phyloP scores from a whole-genome alignment of 2,113 vertebrate species.

The Zeus faber region DNA sequence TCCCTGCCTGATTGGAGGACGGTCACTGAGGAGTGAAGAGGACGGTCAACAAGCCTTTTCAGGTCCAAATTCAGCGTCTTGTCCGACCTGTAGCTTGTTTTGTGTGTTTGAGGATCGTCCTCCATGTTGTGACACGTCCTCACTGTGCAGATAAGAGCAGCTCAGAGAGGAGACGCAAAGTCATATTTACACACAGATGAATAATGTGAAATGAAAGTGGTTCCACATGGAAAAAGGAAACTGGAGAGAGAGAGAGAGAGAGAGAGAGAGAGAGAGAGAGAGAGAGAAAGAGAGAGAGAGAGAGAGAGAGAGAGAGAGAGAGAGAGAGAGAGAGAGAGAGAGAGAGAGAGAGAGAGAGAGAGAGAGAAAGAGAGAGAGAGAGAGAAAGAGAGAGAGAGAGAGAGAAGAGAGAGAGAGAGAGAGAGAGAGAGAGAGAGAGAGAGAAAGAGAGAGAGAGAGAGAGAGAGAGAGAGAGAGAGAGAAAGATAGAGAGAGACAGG shows the following conservation, averaged over 20 bases:
- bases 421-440: background rate
- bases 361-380: background rate
- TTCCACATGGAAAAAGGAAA: background rate
- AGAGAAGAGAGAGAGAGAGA: background rate
- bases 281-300: background rate
- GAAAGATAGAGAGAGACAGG: background rate
- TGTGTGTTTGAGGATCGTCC: no score
- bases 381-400: background rate
- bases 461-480: conserved; percentile 4
- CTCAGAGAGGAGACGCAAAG: no score
- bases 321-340: background rate
- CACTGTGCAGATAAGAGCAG: no score
- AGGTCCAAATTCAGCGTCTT: no score
- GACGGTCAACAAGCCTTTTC: no score
- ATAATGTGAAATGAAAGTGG: no score
- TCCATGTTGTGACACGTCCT: no score
- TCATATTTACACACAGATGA: no score
- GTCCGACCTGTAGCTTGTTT: no score
- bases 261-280: no score
- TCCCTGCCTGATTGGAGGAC: no score
- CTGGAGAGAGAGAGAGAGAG: conserved; percentile 4
- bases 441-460: background rate
- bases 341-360: background rate
- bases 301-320: background rate
- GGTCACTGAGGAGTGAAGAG: no score